These are phyloP conservation scores for Tetramorium alpestre DNA, from an alignment of 1,140 invertebrate genomes.

Conservation along the genomic window DNA sequence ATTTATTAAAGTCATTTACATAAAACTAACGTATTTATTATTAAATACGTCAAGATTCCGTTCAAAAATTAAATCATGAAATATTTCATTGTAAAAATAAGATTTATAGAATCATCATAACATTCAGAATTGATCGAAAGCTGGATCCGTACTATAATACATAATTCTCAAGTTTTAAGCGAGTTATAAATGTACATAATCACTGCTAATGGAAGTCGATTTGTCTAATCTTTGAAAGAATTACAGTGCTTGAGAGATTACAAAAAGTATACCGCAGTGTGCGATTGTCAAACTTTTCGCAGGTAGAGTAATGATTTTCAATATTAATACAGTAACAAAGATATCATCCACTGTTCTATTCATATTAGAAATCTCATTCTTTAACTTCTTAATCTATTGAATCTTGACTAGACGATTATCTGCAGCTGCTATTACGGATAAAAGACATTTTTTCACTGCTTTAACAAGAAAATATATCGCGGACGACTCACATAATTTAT, in stretches of 20 bases:
- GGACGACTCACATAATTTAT: not conserved
- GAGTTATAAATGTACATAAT: not conserved
- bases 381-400: not conserved
- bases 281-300: not conserved
- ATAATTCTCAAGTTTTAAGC: constrained; percentile 15
- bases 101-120: constrained; percentile 4
- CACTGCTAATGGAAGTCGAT: not conserved
- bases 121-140: constrained; percentile 3
- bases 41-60: not conserved
- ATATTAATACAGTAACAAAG: constrained; percentile 22
- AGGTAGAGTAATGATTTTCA: not conserved
- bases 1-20: constrained; percentile 32
- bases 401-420: not conserved
- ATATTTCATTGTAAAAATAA: constrained; percentile 59
- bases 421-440: constrained; percentile 26
- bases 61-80: not conserved
- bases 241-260: constrained; percentile 1
- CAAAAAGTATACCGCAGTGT: not conserved
- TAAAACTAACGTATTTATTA: constrained; percentile 18
- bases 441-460: not conserved
- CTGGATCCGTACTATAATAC: not conserved
- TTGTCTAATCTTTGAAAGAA: constrained; percentile 27
- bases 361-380: constrained; percentile 5
- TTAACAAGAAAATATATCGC: not conserved
- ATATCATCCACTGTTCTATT: constrained; percentile 9